Conservation (phyloP, 2,113 vertebrate genomes). For the Parus major region DNA sequence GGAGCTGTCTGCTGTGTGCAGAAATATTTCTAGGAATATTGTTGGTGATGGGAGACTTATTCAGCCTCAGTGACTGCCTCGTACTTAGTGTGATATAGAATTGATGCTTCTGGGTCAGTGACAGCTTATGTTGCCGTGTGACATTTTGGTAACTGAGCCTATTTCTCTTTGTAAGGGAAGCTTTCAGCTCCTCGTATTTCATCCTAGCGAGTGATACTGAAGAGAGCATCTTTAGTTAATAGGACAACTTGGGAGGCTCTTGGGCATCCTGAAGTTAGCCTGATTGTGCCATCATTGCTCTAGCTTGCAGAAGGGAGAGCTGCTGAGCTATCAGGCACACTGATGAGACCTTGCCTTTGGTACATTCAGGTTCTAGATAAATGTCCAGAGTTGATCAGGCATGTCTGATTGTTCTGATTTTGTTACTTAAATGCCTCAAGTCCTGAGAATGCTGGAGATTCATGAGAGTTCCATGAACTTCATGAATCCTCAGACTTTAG, state of each 20-base stretch:
- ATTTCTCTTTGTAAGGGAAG: background rate
- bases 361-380: background rate
- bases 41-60: background rate
- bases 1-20: background rate
- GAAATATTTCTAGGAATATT: background rate
- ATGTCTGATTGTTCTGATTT: background rate
- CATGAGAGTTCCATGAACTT: background rate
- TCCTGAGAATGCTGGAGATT: background rate
- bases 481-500: background rate
- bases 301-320: background rate
- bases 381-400: background rate
- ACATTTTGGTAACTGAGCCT: constrained; percentile 31
- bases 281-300: fast-evolving
- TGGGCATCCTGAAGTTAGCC: background rate
- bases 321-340: background rate
- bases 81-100: constrained; percentile 5
- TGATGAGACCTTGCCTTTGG: background rate
- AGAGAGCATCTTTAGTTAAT: background rate
- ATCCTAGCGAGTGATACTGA: background rate
- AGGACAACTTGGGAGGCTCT: background rate
- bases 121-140: background rate
- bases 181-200: constrained; percentile 1
- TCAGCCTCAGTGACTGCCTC: background rate
- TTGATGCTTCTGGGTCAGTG: constrained; percentile 50
- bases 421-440: background rate